Evolutionary conservation across 2,888 invertebrate genomes (phyloP).

Genomic region (Tyria jacobaeae): DNA sequence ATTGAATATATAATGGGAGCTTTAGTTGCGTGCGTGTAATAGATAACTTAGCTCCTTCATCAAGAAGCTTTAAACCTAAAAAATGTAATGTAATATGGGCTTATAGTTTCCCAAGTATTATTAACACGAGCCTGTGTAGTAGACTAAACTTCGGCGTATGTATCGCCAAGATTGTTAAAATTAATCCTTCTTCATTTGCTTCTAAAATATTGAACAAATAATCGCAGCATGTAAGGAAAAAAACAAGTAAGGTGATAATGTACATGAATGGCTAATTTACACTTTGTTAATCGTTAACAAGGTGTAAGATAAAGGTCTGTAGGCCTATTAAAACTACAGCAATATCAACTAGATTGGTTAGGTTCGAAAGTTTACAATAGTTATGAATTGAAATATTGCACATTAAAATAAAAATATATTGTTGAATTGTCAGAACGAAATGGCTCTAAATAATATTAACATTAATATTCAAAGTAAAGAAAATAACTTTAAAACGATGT

Average conservation of each 20-base stretch:
- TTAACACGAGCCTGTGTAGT: not conserved
- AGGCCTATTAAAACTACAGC: no score
- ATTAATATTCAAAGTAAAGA: not conserved
- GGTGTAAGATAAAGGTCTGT: no score
- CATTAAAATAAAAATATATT: no score
- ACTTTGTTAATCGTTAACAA: no score
- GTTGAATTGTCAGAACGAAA: not conserved
- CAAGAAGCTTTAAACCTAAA: constrained; percentile 24
- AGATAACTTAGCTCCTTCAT: constrained; percentile 37
- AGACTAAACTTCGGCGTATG: not conserved
- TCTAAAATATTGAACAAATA: no score
- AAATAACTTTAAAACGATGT: no score
- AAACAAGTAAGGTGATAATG: no score
- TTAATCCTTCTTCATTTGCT: no score
- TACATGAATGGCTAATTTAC: not conserved
- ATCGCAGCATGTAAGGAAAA: no score
- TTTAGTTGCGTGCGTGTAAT: constrained; percentile 46
- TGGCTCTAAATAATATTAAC: not conserved
- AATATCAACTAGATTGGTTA: no score
- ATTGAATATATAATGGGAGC: constrained; percentile 42
- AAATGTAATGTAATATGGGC: constrained; percentile 15
- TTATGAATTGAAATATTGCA: no score
- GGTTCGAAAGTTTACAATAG: no score
- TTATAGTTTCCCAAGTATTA: constrained; percentile 12
- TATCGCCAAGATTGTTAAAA: not conserved